Evolutionary conservation across 2,797 vertebrate genomes (phyloP).

Genomic region (Diplodus puntazzo): DNA sequence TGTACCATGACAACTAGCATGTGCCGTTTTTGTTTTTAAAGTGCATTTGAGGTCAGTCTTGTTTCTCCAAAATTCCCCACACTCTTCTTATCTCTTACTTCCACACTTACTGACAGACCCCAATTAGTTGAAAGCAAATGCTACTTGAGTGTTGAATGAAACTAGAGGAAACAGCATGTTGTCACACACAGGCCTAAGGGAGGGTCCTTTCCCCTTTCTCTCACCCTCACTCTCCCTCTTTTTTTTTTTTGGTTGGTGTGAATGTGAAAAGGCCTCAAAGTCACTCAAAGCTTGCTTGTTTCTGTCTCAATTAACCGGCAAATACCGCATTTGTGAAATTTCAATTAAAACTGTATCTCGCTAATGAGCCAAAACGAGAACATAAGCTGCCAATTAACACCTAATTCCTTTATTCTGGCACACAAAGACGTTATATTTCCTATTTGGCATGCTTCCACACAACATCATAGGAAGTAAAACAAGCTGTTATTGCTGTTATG

Average conservation of each 20-base stretch:
- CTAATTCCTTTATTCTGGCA: slow-evolving; percentile 63
- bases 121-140: slow-evolving; percentile 42
- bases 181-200: not conserved
- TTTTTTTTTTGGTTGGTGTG: not conserved
- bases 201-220: not conserved
- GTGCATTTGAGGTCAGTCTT: not conserved
- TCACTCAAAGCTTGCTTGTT: slow-evolving; percentile 42
- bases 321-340: slow-evolving; percentile 67
- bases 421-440: slow-evolving; percentile 64
- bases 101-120: slow-evolving; percentile 39
- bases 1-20: not conserved
- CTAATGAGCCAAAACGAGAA: slow-evolving; percentile 76
- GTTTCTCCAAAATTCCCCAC: slow-evolving; percentile 3
- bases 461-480: slow-evolving; percentile 41
- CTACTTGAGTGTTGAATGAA: slow-evolving; percentile 46
- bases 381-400: slow-evolving; percentile 77
- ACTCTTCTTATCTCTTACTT: not conserved
- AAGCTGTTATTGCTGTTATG: slow-evolving; percentile 16
- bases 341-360: slow-evolving; percentile 73
- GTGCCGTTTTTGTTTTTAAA: not conserved
- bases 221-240: not conserved
- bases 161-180: slow-evolving; percentile 14
- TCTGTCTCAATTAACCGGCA: slow-evolving; percentile 63
- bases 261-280: slow-evolving; percentile 29
- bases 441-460: slow-evolving; percentile 55